Evolutionary conservation across 1,140 invertebrate species (phyloP).

Genomic region (Papilio polytes): DNA sequence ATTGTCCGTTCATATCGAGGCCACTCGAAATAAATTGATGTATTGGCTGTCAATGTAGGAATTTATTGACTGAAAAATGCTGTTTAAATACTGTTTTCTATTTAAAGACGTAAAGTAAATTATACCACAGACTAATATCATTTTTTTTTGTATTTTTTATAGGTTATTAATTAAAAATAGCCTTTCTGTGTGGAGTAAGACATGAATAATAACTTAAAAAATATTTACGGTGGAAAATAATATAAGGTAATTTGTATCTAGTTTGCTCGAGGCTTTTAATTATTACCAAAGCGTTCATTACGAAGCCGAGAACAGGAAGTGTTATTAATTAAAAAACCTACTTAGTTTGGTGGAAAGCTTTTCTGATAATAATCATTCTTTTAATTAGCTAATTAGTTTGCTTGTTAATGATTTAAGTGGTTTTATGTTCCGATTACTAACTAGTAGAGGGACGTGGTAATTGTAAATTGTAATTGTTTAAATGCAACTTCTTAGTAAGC

Average conservation of each 20-base stretch:
- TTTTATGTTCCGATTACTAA: neutral
- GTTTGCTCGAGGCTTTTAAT: neutral
- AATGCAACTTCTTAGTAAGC: too few relatives aligned
- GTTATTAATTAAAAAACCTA: conserved; percentile 8
- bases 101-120: too few relatives aligned
- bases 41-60: neutral
- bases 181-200: too few relatives aligned
- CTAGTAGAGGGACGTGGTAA: neutral
- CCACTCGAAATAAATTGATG: conserved; percentile 2
- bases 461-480: too few relatives aligned
- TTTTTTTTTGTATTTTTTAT: too few relatives aligned
- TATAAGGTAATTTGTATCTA: conserved; percentile 8
- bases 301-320: conserved; percentile 1
- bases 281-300: neutral
- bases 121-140: too few relatives aligned
- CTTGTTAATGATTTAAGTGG: conserved; percentile 17
- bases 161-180: too few relatives aligned
- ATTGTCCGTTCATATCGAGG: neutral
- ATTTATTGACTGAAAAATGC: neutral
- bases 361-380: neutral
- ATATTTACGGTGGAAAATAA: neutral
- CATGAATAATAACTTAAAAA: too few relatives aligned
- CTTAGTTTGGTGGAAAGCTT: neutral
- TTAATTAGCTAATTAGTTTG: conserved; percentile 5
- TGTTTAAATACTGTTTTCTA: too few relatives aligned